phyloP scores from a whole-genome alignment of 2,888 invertebrate species.

The Caradrina kadenii region DNA sequence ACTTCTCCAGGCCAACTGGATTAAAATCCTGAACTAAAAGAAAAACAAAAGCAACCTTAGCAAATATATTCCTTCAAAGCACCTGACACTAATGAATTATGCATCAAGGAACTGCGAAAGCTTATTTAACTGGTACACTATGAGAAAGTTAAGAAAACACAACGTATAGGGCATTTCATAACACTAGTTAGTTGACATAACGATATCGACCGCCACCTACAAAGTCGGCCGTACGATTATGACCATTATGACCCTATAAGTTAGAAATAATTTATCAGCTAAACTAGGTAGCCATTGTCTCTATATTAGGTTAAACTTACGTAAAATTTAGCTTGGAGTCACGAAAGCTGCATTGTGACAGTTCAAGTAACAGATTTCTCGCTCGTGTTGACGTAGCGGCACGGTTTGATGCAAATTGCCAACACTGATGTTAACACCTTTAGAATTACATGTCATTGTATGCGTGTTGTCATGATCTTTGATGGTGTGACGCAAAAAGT shows the following conservation, averaged over 20 bases:
- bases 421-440: conserved; percentile 31
- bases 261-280: conserved; percentile 73
- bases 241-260: conserved; percentile 82
- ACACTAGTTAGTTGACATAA: conserved; percentile 63
- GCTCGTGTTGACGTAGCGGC: conserved; percentile 55
- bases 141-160: conserved; percentile 61
- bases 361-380: conserved; percentile 68
- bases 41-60: conserved; percentile 23
- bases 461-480: conserved; percentile 15
- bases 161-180: conserved; percentile 64
- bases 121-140: conserved; percentile 60
- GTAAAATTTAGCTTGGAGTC: conserved; percentile 71
- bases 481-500: conserved; percentile 25
- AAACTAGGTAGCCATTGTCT: conserved; percentile 72
- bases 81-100: conserved; percentile 60
- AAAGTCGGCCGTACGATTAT: conserved; percentile 70
- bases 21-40: conserved; percentile 6
- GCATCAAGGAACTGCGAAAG: conserved; percentile 57
- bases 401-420: conserved; percentile 56
- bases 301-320: conserved; percentile 70
- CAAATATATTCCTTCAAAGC: conserved; percentile 45
- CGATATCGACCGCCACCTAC: conserved; percentile 71
- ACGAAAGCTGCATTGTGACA: conserved; percentile 70
- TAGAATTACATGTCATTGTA: conserved; percentile 20
- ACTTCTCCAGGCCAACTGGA: not conserved